Evolutionary conservation across 2,888 invertebrate genomes (phyloP), one percentile per base, ranked within the genome.

Genomic region (Chaetogeoica ovagalla): DNA sequence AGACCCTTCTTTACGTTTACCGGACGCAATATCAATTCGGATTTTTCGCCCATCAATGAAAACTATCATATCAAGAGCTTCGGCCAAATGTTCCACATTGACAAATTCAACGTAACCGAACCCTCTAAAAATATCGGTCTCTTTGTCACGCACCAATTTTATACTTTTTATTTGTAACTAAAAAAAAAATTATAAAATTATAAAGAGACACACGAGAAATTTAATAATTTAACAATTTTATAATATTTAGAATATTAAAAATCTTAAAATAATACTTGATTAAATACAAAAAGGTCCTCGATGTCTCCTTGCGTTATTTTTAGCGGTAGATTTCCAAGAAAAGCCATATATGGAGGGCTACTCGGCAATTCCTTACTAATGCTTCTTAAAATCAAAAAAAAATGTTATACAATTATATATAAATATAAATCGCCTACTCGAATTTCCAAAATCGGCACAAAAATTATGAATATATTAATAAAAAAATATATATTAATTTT

Each of bases 81-180:
- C 89, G 84, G 92, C 89, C 85, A 98, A 89, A 85, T 95, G 93
- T 5, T 91, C 89, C 68, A 92, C 85, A 84, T 92, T 91, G 84
- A 95, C 94, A 87, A 98, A 98, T 88, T 98, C 98, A 77, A 98
- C 97, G 87, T 97, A 98, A 86, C 97, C 96, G 88, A 96, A 97
- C 82, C 97, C 97, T 89, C 97, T 97, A 88, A 98, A 98, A 87
- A 91, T 91, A 87, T 97, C 97, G 71, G 97, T 97, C 85, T 97
- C 97, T 86, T 91, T 93, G 88, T 98, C 97, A 89, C 94, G 94
- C 65, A 97, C 96, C 87, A 98, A 88, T 84, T 97, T 91, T 83
- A 97, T 93, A 88, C 91, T 94, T 89, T 94, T 94, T 81, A 97
- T 92, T 88, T 91, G 87, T 65, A 88, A 87, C 81, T 83, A 82